Evolutionary conservation across 2,113 vertebrate species (phyloP), one percentile per base, ranked within the genome.

Genomic region (Zosterops japonicus): DNA sequence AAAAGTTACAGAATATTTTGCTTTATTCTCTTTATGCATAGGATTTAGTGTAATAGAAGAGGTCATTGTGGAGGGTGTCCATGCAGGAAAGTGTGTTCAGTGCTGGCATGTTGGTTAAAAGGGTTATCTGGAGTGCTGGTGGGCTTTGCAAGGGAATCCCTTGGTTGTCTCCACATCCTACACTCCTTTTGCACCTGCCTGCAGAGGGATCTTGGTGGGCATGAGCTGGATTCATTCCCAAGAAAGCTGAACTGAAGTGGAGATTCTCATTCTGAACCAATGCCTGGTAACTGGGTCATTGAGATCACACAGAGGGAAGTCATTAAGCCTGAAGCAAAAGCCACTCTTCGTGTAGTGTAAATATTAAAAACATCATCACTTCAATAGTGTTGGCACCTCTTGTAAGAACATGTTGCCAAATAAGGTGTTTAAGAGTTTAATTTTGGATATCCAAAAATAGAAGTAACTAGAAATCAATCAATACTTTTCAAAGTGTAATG

Each of bases 271-370:
- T 76, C 49, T 64, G 31, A 92, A 44, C 9, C 8, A 23, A 5
- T 0, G 0, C 2, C 8, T 1, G 0, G 29, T 71, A 12, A 17
- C 5, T 60, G 47, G 42, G 12, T 23, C 29, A 65, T 41, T 46
- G 28, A 44, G 3, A 57, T 29, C 25, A 19, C 14, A 7, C 0
- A 3, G n/a, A 50, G 6, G 13, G 23, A 67, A 67, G 12, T 21
- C 9, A 83, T 29, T 76, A 76, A 39, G 76, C 13, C 65, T 75
- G 42, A 41, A 67, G 19, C 5, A 71, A 83, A 60, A 75, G 22
- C n/a, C 31, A 8, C 9, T 9, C 24, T 71, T 75, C 11, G 5
- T 33, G 2, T 6, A 14, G 12, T 9, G 12, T 25, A 44, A 74
- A 17, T 52, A 56, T 2, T 42, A 20, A 83, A 76, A 47, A 3